Base-by-base conservation (phyloP, 2,797 vertebrate species). In the Oceanodroma leucorhoa region DNA sequence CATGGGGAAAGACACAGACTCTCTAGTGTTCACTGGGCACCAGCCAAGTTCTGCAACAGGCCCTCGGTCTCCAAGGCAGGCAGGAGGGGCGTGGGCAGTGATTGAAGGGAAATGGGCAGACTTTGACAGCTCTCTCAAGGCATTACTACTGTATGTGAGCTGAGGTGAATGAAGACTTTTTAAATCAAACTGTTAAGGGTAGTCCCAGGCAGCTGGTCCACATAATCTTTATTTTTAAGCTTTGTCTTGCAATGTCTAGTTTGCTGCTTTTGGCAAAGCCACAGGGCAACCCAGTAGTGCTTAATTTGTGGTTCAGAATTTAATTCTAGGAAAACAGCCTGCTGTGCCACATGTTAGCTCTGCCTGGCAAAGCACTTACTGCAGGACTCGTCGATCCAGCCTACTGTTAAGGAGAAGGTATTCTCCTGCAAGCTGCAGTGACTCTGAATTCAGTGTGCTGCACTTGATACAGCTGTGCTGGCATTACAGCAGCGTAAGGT, bases 1-100 rank as follows among this genome's bases (percentile, higher is more conserved):
- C 48, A n/a, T 7, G 15, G 16, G 6, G 9, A 57, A 41, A 8
- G 34, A 53, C 34, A 73, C 4, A 20, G 46, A 16, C 4, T 32
- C 2, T 34, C 12, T 76, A 8, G 11, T 2, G 1, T 23, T 61
- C 21, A 9, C 21, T 30, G 7, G 24, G 16, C 23, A 27, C 6
- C 10, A 43, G 16, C 12, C 15, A 43, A 64, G 24, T 21, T 58
- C 48, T 76, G 53, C 41, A 70, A 15, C 24, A 70, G 9, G 3
- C 20, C 22, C 21, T 48, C 13, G 10, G 30, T 22, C 30, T 82
- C 30, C 66, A 71, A 72, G 73, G 21, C 17, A 83, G 26, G 24
- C 15, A 45, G 27, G 11, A 2, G 4, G 9, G 14, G 26, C 70
- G 32, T 13, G 15, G 26, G 13, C 26, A 76, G 26, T 0, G 0